Percentiles rank a stretch among this genome's conserved stretches.
Evolutionary conservation across 2,797 vertebrate species (phyloP).

Genomic region (Hafferia zeledoni): DNA sequence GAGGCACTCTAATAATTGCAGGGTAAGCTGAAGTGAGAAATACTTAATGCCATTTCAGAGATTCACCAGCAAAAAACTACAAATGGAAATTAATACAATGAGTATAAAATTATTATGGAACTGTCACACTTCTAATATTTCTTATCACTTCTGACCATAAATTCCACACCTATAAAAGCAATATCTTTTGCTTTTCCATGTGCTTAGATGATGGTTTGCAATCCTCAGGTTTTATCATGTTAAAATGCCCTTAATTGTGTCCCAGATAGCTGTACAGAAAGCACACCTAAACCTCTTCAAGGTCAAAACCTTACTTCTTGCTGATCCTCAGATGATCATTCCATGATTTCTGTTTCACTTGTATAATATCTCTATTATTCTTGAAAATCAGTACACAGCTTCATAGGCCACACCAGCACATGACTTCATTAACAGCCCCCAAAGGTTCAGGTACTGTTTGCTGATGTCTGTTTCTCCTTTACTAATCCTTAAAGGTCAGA

Average conservation of each 20-base stretch:
- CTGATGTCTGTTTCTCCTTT: conserved; percentile 61
- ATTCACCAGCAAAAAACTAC: conserved; percentile 64
- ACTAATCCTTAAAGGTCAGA: conserved; percentile 63
- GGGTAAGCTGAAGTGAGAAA: conserved; percentile 55
- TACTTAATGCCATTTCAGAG: conserved; percentile 61
- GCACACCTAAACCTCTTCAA: conserved; percentile 72
- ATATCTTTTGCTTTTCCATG: conserved; percentile 70
- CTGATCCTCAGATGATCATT: conserved; percentile 65
- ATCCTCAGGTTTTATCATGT: conserved; percentile 71
- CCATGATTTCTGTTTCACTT: conserved; percentile 55
- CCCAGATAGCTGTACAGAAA: conserved; percentile 55
- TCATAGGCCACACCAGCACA: neutral
- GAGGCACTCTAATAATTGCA: conserved; percentile 21
- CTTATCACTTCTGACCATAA: conserved; percentile 78
- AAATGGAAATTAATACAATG: conserved; percentile 74
- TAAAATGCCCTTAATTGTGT: conserved; percentile 79
- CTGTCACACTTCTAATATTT: conserved; percentile 78
- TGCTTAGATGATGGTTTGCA: conserved; percentile 60
- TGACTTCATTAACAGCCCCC: conserved; percentile 29
- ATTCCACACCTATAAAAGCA: conserved; percentile 77
- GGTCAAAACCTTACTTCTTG: conserved; percentile 70
- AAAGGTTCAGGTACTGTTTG: conserved; percentile 46
- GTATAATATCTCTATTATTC: conserved; percentile 45
- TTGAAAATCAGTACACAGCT: conserved; percentile 39
- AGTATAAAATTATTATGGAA: conserved; percentile 80